These are phyloP conservation scores for Pomacea canaliculata DNA, from an alignment of 2,888 invertebrate genomes.

Conservation along the genomic window DNA sequence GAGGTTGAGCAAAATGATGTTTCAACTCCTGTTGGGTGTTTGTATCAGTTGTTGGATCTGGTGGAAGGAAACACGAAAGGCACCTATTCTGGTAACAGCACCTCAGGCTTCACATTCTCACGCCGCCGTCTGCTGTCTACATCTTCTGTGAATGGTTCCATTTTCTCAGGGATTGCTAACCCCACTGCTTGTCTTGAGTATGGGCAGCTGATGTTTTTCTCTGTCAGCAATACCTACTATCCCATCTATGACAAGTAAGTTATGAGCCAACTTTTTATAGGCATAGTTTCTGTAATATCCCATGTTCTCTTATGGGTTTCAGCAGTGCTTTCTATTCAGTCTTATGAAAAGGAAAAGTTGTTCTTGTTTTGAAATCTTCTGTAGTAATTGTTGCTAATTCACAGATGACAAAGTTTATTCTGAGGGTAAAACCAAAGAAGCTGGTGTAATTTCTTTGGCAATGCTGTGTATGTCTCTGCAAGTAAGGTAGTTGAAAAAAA, in stretches of 20 bases:
- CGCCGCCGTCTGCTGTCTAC: slow-evolving; percentile 58
- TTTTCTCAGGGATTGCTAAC: slow-evolving; percentile 59
- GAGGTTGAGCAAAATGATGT: too few species aligned
- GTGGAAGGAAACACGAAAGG: slow-evolving; percentile 55
- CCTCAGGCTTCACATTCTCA: slow-evolving; percentile 28
- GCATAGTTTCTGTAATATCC: not conserved
- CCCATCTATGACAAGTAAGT: slow-evolving; percentile 67
- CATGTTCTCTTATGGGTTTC: not conserved
- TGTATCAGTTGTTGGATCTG: slow-evolving; percentile 35
- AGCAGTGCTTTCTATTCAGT: not conserved
- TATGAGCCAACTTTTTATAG: not conserved
- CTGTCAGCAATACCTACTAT: slow-evolving; percentile 58
- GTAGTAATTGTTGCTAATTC: not conserved
- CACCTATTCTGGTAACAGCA: slow-evolving; percentile 49
- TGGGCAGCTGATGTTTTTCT: slow-evolving; percentile 62
- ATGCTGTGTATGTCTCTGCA: too few species aligned
- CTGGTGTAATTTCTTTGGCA: too few species aligned
- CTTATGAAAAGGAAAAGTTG: not conserved
- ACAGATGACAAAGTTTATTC: too few species aligned
- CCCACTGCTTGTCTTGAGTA: slow-evolving; percentile 61
- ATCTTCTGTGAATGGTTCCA: slow-evolving; percentile 44
- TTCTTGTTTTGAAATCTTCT: not conserved
- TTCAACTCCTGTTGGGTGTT: too few species aligned
- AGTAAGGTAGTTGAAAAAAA: too few species aligned
- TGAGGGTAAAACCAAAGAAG: too few species aligned